These are phyloP conservation scores for Cherax destructor DNA, from an alignment of 1,140 invertebrate species.

Conservation along the genomic window DNA sequence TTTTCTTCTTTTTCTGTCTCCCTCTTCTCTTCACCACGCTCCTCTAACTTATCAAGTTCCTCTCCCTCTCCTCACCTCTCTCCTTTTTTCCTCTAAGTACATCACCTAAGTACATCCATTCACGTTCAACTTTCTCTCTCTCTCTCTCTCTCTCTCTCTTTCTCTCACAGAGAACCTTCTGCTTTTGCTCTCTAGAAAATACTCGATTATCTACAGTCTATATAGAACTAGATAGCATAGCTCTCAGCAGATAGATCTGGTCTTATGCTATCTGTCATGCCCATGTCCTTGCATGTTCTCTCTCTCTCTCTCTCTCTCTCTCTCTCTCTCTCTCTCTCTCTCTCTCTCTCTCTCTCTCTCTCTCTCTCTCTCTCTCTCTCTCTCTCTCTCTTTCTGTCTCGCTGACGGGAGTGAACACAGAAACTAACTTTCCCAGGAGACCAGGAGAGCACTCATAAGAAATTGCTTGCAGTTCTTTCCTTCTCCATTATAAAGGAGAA, in stretches of 20 bases:
- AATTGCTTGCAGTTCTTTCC: constrained; percentile 59
- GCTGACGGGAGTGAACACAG: not conserved
- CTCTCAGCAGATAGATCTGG: no score
- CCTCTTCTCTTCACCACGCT: not conserved
- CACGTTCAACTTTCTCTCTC: no score
- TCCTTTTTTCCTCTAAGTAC: not conserved
- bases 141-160: constrained; percentile 6
- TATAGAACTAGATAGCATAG: no score
- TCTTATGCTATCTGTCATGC: not conserved
- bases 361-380: constrained; percentile 1
- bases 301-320: constrained; percentile 9
- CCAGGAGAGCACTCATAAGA: constrained; percentile 49
- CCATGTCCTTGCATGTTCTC: not conserved
- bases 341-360: constrained; percentile 15
- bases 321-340: constrained; percentile 8
- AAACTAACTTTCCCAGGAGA: constrained; percentile 45
- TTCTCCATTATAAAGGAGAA: constrained; percentile 30
- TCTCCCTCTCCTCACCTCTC: not conserved
- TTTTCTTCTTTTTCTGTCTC: not conserved
- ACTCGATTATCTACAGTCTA: no score
- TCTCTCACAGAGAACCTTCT: no score
- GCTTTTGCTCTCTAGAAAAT: no score
- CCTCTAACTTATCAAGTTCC: not conserved
- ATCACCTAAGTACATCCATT: not conserved
- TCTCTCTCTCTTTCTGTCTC: constrained; percentile 12